Percentiles rank a stretch among this genome's conserved stretches.
These are phyloP conservation scores for Parthenolecanium corni DNA, from an alignment of 2,888 invertebrate genomes.

Conservation along the genomic window DNA sequence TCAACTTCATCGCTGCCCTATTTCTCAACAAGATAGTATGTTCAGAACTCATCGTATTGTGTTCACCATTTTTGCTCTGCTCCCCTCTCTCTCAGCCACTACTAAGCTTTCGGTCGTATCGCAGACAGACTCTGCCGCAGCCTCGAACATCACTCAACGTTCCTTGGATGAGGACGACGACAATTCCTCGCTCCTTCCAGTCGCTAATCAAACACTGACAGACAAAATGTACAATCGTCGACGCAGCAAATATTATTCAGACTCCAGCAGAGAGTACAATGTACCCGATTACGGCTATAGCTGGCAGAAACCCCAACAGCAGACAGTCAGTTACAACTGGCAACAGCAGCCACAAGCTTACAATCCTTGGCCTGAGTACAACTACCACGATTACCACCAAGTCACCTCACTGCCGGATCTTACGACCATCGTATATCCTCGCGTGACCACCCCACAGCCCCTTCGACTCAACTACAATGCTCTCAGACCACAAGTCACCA, in stretches of 20 bases:
- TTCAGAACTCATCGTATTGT: constrained; percentile 17
- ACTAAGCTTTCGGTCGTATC: constrained; percentile 46
- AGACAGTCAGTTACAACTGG: too few relatives aligned
- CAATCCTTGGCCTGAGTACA: background rate
- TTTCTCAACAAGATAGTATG: constrained; percentile 2
- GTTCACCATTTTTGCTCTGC: constrained; percentile 24
- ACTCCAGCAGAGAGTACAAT: background rate
- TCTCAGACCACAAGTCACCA: background rate
- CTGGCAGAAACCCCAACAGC: too few relatives aligned
- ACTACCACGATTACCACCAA: constrained; percentile 9
- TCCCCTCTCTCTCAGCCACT: constrained; percentile 35
- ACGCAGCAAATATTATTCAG: background rate
- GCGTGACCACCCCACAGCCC: constrained; percentile 5
- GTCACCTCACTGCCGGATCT: background rate
- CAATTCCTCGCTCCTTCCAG: background rate
- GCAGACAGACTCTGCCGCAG: constrained; percentile 45
- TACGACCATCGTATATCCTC: constrained; percentile 8
- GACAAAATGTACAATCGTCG: background rate
- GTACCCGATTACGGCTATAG: too few relatives aligned
- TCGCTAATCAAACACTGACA: too few relatives aligned
- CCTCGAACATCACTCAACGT: constrained; percentile 4
- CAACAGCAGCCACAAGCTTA: background rate
- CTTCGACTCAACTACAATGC: background rate
- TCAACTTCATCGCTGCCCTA: too few relatives aligned
- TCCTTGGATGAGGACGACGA: background rate